phyloP scores from a whole-genome alignment of 92 coral and sea anemone species.

The Ricordea florida region DNA sequence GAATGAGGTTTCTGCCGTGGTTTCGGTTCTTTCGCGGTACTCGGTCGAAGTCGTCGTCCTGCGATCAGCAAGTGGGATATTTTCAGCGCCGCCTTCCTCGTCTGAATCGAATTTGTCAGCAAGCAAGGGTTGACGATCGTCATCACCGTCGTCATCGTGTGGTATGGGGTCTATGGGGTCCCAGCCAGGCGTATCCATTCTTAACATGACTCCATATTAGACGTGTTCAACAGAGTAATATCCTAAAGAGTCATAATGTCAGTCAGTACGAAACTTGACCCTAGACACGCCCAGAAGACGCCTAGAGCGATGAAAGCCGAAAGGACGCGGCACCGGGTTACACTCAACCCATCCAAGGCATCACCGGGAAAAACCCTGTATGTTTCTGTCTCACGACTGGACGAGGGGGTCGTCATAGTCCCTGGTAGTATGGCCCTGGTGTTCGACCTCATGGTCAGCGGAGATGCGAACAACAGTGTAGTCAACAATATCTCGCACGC shows the following conservation, averaged over 20 bases:
- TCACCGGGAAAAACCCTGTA: not conserved
- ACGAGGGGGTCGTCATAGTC: slow-evolving; percentile 1
- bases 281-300: not conserved
- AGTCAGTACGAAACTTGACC: not conserved
- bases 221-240: not conserved
- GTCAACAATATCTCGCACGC: slow-evolving; percentile 11
- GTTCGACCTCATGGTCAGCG: slow-evolving; percentile 8
- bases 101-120: too few relatives aligned
- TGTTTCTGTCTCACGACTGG: not conserved
- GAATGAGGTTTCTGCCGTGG: not conserved
- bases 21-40: not conserved
- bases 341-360: slow-evolving; percentile 14
- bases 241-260: not conserved
- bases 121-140: too few relatives aligned
- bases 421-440: slow-evolving; percentile 9
- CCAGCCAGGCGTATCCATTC: too few relatives aligned
- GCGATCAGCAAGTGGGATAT: not conserved
- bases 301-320: slow-evolving; percentile 8
- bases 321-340: not conserved
- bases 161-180: too few relatives aligned
- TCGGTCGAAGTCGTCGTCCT: not conserved
- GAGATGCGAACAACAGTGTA: slow-evolving; percentile 3
- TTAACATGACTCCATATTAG: not conserved
- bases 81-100: not conserved
- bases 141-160: too few relatives aligned